phyloP scores from a whole-genome alignment of 2,888 invertebrate species.

The Clistopyga incitator region DNA sequence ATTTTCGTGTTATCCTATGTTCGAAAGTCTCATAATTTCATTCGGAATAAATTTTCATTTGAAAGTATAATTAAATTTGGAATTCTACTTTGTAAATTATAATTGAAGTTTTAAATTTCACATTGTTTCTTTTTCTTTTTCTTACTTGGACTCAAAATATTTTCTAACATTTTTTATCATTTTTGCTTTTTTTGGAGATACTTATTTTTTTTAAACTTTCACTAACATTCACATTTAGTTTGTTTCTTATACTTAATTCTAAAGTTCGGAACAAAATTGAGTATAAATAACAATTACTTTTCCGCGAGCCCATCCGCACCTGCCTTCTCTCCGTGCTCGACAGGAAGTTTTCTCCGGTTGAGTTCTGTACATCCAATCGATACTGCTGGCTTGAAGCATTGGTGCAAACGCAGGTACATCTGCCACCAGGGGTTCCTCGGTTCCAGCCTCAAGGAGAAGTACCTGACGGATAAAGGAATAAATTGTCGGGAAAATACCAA shows the following conservation, averaged over 20 bases:
- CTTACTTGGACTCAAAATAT: background rate
- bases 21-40: background rate
- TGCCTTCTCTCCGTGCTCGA: conserved; percentile 86
- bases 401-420: conserved; percentile 89
- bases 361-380: conserved; percentile 90
- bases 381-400: conserved; percentile 81
- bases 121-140: too few species aligned
- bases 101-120: too few species aligned
- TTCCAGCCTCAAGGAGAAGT: conserved; percentile 88
- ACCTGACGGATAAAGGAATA: conserved; percentile 83
- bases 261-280: too few species aligned
- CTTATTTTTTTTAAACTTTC: background rate
- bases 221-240: too few species aligned
- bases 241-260: too few species aligned
- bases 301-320: conserved; percentile 88
- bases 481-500: too few species aligned
- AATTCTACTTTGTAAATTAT: background rate
- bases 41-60: background rate
- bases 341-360: conserved; percentile 88
- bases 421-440: conserved; percentile 88
- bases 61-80: too few species aligned
- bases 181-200: background rate
- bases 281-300: conserved; percentile 81
- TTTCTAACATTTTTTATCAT: background rate
- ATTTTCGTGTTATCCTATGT: background rate